These are phyloP conservation scores for Bimastos eiseni DNA, from an alignment of 2,888 invertebrate species.

Conservation along the genomic window DNA sequence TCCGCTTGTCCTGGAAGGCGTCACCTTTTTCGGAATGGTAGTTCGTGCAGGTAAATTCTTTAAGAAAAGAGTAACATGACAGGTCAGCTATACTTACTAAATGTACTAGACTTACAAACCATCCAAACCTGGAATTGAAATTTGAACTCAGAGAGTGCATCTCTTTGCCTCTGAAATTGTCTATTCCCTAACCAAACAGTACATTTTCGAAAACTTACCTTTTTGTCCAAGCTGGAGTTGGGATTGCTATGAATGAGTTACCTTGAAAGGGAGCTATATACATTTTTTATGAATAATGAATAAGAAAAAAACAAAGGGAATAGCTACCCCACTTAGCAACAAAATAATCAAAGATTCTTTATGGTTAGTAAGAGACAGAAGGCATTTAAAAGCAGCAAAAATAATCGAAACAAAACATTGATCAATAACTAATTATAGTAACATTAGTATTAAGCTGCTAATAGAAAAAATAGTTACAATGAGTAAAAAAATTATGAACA, in stretches of 20 bases:
- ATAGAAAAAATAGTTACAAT: no score
- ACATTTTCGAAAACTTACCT: no score
- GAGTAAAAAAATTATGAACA: not conserved
- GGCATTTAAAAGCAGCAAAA: constrained; percentile 10
- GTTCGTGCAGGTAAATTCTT: constrained; percentile 32
- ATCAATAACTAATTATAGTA: not conserved
- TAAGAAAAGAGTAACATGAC: not conserved
- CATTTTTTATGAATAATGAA: no score
- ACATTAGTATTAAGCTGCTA: not conserved
- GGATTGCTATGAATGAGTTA: no score
- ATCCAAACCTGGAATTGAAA: no score
- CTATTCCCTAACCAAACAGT: no score
- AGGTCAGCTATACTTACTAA: not conserved
- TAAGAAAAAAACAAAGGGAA: no score
- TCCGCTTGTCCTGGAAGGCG: not conserved
- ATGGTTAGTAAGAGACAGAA: constrained; percentile 13
- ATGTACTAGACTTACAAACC: no score
- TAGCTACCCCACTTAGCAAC: not conserved
- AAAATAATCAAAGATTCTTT: not conserved
- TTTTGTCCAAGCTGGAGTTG: no score
- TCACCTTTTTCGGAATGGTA: constrained; percentile 33
- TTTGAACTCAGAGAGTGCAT: no score
- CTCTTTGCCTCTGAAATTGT: no score
- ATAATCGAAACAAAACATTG: not conserved
- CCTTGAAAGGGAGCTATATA: no score